A percentile compares a stretch with the other conserved stretches of the same genome.
Conservation (phyloP, 1,140 invertebrate species). For the Dinoponera quadriceps region DNA sequence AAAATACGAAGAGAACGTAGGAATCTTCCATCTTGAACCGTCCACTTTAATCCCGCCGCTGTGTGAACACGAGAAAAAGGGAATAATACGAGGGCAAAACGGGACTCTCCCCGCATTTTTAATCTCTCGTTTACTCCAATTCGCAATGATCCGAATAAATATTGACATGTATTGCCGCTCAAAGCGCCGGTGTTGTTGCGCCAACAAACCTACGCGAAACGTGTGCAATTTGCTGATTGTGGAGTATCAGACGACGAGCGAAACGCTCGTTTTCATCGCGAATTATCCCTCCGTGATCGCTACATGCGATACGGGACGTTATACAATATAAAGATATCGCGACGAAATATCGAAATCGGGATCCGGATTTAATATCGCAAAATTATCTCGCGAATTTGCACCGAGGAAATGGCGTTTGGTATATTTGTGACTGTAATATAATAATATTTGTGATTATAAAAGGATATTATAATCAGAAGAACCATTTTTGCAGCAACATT, state of each 20-base stretch:
- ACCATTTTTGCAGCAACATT: too few species aligned
- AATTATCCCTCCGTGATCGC: neutral
- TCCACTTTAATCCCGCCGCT: slow-evolving; percentile 36
- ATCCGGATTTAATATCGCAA: too few species aligned
- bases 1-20: slow-evolving; percentile 16
- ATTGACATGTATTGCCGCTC: slow-evolving; percentile 19
- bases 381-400: too few species aligned
- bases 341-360: too few species aligned
- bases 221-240: slow-evolving; percentile 5
- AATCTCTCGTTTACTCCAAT: slow-evolving; percentile 4
- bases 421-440: too few species aligned
- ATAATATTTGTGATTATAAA: too few species aligned
- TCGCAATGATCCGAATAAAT: slow-evolving; percentile 6
- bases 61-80: slow-evolving; percentile 22
- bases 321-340: too few species aligned
- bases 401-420: too few species aligned
- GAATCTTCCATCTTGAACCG: slow-evolving; percentile 1
- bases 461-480: too few species aligned
- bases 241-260: neutral
- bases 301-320: too few species aligned
- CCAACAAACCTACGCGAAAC: neutral
- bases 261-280: neutral
- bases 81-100: slow-evolving; percentile 28
- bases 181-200: neutral
- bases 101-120: neutral